Base-by-base conservation (phyloP, 2,797 vertebrate species). In the Sebastolobus altivelis region DNA sequence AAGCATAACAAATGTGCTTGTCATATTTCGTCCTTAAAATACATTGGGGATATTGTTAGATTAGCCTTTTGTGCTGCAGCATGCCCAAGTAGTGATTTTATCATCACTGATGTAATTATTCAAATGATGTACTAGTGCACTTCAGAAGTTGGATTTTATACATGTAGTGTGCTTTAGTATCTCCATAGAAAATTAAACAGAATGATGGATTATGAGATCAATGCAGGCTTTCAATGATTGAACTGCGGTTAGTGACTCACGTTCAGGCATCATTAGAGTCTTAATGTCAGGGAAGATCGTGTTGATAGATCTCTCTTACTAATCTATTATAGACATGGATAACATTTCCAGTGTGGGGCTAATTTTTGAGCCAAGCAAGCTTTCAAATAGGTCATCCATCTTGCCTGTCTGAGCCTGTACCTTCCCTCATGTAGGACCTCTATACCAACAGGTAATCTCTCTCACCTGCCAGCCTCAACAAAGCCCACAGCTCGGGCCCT, bases 391-490 rank as follows among this genome's bases (percentile, higher is more conserved):
- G 78, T 85, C 75, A 77, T 71, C 37, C 81, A 38, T 66, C 69
- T 43, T 74, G 83, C 93, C 65, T 92, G 93, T 85, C 87, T 90
- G 80, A 88, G 85, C 95, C 62, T 92, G 95, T 38, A 46, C 49
- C 58, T 68, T 75, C 56, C 80, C 83, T 83, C 80, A 81, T 80
- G 74, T 74, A 82, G 85, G 84, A 88, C 80, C 87, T 88, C 69
- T 78, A 80, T 77, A 89, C 77, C 81, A 88, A 86, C 88, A 94
- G 85, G 80, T 94, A 91, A 93, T 93, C 89, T 89, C 83, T 84
- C 84, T 90, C 79, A 92, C 90, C 86, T 93, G 90, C 85, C 88
- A 90, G 77, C 85, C 25, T 84, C 61, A 61, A 90, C 81, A 90
- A 91, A 92, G 81, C 87, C 74, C 75, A 40, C 67, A 82, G 73